These are phyloP conservation scores for Felis chaus DNA, from an alignment of 2,113 vertebrate species.

Conservation along the genomic window DNA sequence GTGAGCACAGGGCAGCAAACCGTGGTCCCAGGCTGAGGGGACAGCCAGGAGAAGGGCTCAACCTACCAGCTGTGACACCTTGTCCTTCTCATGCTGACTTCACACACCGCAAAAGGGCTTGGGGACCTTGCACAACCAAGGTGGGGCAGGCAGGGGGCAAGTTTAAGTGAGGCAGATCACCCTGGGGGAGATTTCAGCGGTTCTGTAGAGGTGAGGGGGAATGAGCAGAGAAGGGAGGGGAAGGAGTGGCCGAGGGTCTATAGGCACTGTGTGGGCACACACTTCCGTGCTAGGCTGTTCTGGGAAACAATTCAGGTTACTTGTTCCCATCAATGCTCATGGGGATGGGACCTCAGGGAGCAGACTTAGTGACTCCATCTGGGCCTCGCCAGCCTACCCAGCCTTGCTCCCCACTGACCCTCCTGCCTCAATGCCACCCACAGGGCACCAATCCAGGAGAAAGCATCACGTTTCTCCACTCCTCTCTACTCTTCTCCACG, in stretches of 20 bases:
- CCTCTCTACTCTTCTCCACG: neutral
- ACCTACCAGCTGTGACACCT: neutral
- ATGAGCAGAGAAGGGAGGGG: accelerated
- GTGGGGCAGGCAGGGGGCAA: neutral
- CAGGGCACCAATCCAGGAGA: accelerated
- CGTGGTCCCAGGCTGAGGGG: neutral
- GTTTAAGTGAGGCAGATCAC: neutral
- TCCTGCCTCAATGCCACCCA: accelerated
- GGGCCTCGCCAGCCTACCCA: neutral
- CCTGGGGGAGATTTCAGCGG: neutral
- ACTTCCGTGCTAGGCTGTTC: neutral
- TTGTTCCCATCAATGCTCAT: accelerated
- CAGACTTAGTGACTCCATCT: no score
- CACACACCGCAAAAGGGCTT: neutral
- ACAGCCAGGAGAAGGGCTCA: no score
- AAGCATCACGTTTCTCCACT: accelerated
- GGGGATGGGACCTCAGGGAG: neutral
- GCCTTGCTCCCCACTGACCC: neutral
- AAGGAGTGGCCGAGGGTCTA: neutral
- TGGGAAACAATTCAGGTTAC: neutral
- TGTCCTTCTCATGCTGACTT: neutral
- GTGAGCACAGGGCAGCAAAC: neutral
- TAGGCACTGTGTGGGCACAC: accelerated
- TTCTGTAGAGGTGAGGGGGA: accelerated
- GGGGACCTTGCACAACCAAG: neutral